These are phyloP conservation scores for Autographa gamma DNA, from an alignment of 2,888 invertebrate species.

Conservation along the genomic window DNA sequence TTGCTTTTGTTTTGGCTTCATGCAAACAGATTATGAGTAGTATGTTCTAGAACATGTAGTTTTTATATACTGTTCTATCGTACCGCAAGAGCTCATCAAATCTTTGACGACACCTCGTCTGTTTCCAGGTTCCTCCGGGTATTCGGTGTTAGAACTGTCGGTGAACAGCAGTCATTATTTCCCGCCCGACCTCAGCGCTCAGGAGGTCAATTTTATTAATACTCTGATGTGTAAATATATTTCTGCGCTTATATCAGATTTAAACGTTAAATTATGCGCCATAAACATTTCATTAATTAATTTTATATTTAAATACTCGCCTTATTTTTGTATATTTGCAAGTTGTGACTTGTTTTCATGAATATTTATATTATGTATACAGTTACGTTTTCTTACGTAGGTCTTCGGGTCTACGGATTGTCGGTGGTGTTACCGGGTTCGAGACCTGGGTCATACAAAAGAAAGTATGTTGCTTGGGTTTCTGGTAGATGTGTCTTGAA, in stretches of 20 bases:
- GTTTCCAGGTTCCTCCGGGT: too few species aligned
- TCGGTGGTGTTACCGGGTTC: background rate
- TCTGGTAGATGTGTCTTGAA: too few species aligned
- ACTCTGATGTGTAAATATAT: conserved; percentile 38
- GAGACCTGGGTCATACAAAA: background rate
- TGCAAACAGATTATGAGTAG: too few species aligned
- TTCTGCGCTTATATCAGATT: conserved; percentile 36
- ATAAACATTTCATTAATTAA: conserved; percentile 29
- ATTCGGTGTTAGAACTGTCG: background rate
- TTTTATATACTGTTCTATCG: too few species aligned
- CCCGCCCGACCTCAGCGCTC: conserved; percentile 32
- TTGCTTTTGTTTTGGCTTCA: too few species aligned
- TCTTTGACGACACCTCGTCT: too few species aligned
- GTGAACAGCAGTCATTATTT: conserved; percentile 25
- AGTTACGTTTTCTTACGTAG: background rate
- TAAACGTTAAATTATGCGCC: conserved; percentile 28
- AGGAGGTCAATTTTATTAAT: conserved; percentile 47
- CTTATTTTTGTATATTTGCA: background rate
- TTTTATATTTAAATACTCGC: conserved; percentile 6
- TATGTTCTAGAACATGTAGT: too few species aligned
- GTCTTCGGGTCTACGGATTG: background rate
- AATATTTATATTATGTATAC: background rate
- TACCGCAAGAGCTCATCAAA: too few species aligned
- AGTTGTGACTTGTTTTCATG: background rate
- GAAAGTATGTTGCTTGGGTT: too few species aligned